These are phyloP conservation scores for Garra rufa DNA, from an alignment of 2,113 vertebrate species.

Conservation along the genomic window DNA sequence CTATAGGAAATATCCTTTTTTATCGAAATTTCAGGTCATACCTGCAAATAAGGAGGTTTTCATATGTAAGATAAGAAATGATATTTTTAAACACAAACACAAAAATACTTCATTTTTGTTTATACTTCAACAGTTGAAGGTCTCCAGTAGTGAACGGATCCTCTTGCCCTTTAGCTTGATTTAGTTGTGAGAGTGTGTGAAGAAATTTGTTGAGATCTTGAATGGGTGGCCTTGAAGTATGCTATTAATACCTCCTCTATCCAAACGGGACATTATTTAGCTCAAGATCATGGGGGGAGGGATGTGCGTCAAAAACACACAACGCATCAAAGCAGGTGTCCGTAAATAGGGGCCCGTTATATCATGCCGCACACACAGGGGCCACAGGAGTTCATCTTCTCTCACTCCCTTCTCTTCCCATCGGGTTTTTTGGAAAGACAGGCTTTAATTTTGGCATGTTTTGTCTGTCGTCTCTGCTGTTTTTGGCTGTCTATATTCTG, in stretches of 20 bases:
- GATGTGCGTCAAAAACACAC: conserved; percentile 66
- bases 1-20: too few relatives aligned
- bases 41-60: too few relatives aligned
- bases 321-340: conserved; percentile 61
- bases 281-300: conserved; percentile 49
- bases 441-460: conserved; percentile 36
- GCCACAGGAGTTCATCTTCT: conserved; percentile 18
- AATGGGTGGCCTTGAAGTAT: conserved; percentile 30
- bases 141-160: background rate
- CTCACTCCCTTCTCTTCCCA: background rate
- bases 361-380: background rate
- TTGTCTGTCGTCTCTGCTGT: conserved; percentile 30
- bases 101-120: background rate
- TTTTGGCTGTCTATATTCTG: conserved; percentile 32
- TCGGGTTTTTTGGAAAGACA: conserved; percentile 31
- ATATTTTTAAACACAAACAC: background rate
- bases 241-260: conserved; percentile 57
- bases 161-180: background rate
- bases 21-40: too few relatives aligned
- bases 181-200: background rate
- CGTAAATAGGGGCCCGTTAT: conserved; percentile 3
- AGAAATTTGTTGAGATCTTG: background rate
- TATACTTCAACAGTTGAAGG: background rate
- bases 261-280: conserved; percentile 14
- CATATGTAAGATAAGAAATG: too few relatives aligned